Evolutionary conservation across 1,140 invertebrate genomes (phyloP), one percentile per base, ranked within the genome.

Genomic region (Drosophila kikkawai): DNA sequence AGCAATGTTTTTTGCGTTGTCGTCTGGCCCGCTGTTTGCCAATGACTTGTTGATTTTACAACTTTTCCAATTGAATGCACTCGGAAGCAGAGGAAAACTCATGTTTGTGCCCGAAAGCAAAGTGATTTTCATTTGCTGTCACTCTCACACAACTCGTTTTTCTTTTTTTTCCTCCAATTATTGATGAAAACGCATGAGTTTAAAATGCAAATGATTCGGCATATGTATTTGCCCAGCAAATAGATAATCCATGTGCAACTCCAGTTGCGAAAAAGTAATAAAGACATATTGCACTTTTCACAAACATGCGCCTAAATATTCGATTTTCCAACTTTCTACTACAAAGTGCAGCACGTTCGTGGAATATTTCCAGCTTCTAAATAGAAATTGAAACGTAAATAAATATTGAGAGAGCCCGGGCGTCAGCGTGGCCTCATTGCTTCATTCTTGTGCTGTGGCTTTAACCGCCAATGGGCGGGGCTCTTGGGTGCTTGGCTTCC

Each of bases 31-130:
- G 65, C 65, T 86, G 63, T 88, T 88, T 84, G 74, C 81, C 81
- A 81, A 84, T 88, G 84, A 88, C 84, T 88, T 88, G 85, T 88
- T 88, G 85, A 88, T 88, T 90, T 88, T 88, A 88, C 70, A 90
- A 90, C 78, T 90, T 90, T 88, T 79, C 71, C 85, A 84, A 85
- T 90, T 85, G 85, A 84, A 79, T 75, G 71, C 59, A 51, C 75
- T 73, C 32, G 39, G 56, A 65, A 50, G 76, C 34, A 48, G 42
- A 32, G 65, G 55, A 51, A 29, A 55, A 45, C 37, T 47, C 64
- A 51, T 79, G 63, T 70, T 78, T 75, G 69, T 29, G 44, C 58
- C 45, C 17, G 29, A 26, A 11, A n/a, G 65, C 37, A 74, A 74
- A 77, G 44, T 60, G 63, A 77, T 78, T 77, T 68, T 56, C 45